Evolutionary conservation across 2,888 invertebrate species (phyloP).

Genomic region (Cosmorhoe ocellata): DNA sequence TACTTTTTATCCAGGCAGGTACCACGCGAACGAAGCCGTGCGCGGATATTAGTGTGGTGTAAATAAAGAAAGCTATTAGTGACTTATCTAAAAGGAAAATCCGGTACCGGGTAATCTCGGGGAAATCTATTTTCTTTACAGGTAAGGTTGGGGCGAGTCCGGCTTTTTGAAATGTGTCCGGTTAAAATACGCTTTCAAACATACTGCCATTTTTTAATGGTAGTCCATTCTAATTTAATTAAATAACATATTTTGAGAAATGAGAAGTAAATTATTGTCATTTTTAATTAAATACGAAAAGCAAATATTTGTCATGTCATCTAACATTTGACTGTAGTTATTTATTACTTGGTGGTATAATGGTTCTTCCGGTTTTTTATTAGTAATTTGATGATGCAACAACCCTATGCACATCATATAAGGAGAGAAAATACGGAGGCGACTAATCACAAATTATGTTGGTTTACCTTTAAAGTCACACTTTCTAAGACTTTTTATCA

Average conservation of each 20-base stretch:
- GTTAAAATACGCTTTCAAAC: not conserved
- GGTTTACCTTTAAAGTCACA: conserved; percentile 22
- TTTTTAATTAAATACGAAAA: too few species aligned
- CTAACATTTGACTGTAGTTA: too few species aligned
- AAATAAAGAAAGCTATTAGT: conserved; percentile 23
- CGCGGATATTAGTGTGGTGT: too few species aligned
- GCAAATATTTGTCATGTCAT: too few species aligned
- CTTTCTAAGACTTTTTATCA: conserved; percentile 19
- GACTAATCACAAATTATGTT: conserved; percentile 7
- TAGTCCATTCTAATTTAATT: too few species aligned
- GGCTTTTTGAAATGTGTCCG: conserved; percentile 4
- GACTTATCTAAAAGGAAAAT: conserved; percentile 21
- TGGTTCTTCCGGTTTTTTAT: conserved; percentile 1
- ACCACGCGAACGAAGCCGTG: too few species aligned
- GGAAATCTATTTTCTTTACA: conserved; percentile 20
- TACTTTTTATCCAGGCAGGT: too few species aligned
- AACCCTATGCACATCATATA: conserved; percentile 16
- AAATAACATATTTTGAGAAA: too few species aligned
- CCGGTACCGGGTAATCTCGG: conserved; percentile 4
- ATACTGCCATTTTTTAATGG: too few species aligned
- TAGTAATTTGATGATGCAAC: not conserved
- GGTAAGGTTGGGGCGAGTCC: conserved; percentile 1
- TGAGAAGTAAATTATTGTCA: too few species aligned
- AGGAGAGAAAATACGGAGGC: conserved; percentile 25
- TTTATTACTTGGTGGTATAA: too few species aligned